Evolutionary conservation across 2,113 vertebrate species (phyloP).

Genomic region (Sander lucioperca): DNA sequence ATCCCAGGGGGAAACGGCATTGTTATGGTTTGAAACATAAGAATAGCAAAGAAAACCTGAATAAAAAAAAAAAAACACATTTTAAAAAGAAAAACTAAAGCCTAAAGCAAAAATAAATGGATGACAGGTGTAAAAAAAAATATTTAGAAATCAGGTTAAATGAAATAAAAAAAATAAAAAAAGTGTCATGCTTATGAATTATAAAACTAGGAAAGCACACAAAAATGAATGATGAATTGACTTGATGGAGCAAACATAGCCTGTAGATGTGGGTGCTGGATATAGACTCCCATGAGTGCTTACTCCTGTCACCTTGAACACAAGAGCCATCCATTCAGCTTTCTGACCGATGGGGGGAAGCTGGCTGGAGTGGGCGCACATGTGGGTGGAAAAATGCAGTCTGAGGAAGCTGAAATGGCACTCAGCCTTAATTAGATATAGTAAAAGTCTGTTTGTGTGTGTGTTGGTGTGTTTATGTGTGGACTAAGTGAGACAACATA

Average conservation of each 20-base stretch:
- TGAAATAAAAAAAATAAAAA: not conserved
- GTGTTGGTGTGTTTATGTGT: slow-evolving; percentile 11
- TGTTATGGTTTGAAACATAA: not conserved
- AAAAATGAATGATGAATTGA: not conserved
- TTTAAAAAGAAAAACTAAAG: not conserved
- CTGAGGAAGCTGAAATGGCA: slow-evolving; percentile 57
- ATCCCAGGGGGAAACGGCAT: not conserved
- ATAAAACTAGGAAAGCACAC: not conserved
- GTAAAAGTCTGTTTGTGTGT: slow-evolving; percentile 16
- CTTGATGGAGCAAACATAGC: not conserved
- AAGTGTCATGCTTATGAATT: not conserved
- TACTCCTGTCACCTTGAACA: slow-evolving; percentile 49
- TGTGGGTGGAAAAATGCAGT: slow-evolving; percentile 56
- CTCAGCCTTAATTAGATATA: slow-evolving; percentile 73
- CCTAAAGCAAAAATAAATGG: not conserved
- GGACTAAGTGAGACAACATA: slow-evolving; percentile 17
- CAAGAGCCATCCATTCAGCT: slow-evolving; percentile 22
- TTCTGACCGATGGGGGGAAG: not conserved
- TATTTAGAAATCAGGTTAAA: not conserved
- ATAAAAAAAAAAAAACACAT: not conserved
- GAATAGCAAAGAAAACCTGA: not conserved
- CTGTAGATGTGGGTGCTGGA: slow-evolving; percentile 7
- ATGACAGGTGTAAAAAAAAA: not conserved
- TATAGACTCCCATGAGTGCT: not conserved
- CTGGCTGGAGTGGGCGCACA: not conserved